Base-by-base conservation (phyloP, 2,797 vertebrate genomes). In the Hoplostethus atlanticus region DNA sequence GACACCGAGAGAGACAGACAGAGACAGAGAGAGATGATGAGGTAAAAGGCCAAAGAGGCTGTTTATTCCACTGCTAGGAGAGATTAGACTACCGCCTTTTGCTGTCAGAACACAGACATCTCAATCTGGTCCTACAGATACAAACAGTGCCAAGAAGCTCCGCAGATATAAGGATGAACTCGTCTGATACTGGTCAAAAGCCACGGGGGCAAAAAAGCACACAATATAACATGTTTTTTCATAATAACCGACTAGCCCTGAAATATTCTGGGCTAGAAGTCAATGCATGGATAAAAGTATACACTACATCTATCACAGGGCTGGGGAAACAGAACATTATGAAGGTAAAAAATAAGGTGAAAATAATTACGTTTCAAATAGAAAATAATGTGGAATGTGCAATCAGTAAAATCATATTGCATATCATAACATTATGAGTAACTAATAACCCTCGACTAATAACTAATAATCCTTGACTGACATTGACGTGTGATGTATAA, bases 31-130 rank as follows among this genome's bases (percentile, higher is more conserved):
- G 28, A 59, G 6, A 76, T 64, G 75, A 73, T 72, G 79, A 85
- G 76, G 77, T 71, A 86, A 84, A 86, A 87, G 77, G 87, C 85
- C 83, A 87, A 83, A 51, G 68, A 87, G 82, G 80, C 61, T 67
- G 75, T 89, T 89, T 85, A 88, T 84, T 84, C 78, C 55, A 64
- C 50, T 53, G 64, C 72, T 77, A 56, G 74, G 68, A 73, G 53
- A 71, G 58, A 84, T 84, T 77, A 88, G 75, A 77, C 59, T 52
- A 52, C 59, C 40, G 59, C 71, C 52, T 81, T 21, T 80, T 79
- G 76, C 76, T 66, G 67, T 71, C 52, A 77, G 53, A 38, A 62
- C 73, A 83, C 71, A 64, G 12, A 59, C 9, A 65, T 75, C 51
- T 76, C 80, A 79, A 79, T 73, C 69, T 58, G 55, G 62, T 73